A percentile compares a stretch with the other conserved stretches of the same genome.
These are phyloP conservation scores for Perithous albicinctus DNA, from an alignment of 2,888 invertebrate species.

Conservation along the genomic window DNA sequence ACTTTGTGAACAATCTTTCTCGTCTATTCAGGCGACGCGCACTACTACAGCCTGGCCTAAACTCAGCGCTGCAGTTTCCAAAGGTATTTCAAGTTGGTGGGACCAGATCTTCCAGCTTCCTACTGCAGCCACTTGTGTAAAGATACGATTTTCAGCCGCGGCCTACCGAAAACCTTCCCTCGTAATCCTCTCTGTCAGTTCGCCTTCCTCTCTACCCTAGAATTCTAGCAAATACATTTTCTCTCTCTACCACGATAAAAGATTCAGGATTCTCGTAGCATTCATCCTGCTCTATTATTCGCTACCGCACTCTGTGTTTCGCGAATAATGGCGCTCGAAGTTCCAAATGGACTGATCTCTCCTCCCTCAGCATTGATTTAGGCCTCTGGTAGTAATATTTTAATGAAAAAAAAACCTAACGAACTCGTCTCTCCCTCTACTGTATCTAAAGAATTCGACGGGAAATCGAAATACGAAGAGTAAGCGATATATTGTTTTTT, in stretches of 20 bases:
- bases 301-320: slow-evolving; percentile 6
- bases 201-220: neutral
- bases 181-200: slow-evolving; percentile 12
- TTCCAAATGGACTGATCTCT: neutral
- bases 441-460: neutral
- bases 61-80: slow-evolving; percentile 3
- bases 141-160: slow-evolving; percentile 6
- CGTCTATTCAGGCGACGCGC: neutral
- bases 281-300: neutral
- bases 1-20: slow-evolving; percentile 2
- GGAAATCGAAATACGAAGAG: neutral
- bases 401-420: neutral
- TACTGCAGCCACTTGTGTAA: neutral
- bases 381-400: neutral
- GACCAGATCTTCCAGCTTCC: neutral
- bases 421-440: neutral
- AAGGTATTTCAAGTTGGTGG: slow-evolving; percentile 9
- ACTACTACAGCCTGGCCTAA: neutral
- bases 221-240: slow-evolving; percentile 27
- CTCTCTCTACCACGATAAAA: slow-evolving; percentile 3
- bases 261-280: slow-evolving; percentile 3
- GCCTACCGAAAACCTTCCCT: slow-evolving; percentile 22
- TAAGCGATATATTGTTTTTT: neutral
- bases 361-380: neutral
- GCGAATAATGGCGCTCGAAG: neutral